phyloP scores from a whole-genome alignment of 2,888 invertebrate species.

The Venusia cambrica region DNA sequence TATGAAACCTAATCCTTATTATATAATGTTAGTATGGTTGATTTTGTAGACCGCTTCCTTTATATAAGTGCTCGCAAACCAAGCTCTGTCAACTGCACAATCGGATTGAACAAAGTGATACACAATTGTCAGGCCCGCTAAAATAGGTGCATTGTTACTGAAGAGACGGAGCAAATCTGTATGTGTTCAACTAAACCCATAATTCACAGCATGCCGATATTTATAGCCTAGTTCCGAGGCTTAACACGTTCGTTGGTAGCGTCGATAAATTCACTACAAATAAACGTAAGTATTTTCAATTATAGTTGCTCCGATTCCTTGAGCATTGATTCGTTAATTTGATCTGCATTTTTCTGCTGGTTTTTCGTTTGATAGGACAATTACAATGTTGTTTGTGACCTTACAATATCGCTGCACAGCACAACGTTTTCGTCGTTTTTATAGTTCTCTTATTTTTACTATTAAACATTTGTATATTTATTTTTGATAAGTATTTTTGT shows the following conservation, averaged over 20 bases:
- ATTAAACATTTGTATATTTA: too few relatives aligned
- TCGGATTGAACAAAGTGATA: constrained; percentile 14
- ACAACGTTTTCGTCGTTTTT: too few relatives aligned
- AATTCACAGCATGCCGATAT: constrained; percentile 61
- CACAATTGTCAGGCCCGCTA: constrained; percentile 18
- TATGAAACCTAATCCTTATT: too few relatives aligned
- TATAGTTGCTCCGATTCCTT: constrained; percentile 23
- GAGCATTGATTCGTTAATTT: too few relatives aligned
- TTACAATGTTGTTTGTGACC: too few relatives aligned
- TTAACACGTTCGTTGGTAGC: constrained; percentile 57
- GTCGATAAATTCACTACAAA: constrained; percentile 52
- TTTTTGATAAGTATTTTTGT: too few relatives aligned
- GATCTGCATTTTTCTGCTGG: too few relatives aligned
- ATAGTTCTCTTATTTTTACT: too few relatives aligned
- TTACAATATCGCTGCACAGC: too few relatives aligned
- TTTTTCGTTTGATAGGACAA: too few relatives aligned
- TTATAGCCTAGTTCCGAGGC: constrained; percentile 60
- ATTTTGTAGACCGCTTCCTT: too few relatives aligned
- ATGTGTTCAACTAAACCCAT: constrained; percentile 49
- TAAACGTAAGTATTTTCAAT: constrained; percentile 47
- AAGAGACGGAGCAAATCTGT: constrained; percentile 46
- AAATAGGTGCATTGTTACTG: constrained; percentile 39
- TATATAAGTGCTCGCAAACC: background rate
- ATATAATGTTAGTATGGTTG: too few relatives aligned
- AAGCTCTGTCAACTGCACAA: constrained; percentile 8